Evolutionary conservation across 1,140 invertebrate genomes (phyloP).

Genomic region (Pantala flavescens): DNA sequence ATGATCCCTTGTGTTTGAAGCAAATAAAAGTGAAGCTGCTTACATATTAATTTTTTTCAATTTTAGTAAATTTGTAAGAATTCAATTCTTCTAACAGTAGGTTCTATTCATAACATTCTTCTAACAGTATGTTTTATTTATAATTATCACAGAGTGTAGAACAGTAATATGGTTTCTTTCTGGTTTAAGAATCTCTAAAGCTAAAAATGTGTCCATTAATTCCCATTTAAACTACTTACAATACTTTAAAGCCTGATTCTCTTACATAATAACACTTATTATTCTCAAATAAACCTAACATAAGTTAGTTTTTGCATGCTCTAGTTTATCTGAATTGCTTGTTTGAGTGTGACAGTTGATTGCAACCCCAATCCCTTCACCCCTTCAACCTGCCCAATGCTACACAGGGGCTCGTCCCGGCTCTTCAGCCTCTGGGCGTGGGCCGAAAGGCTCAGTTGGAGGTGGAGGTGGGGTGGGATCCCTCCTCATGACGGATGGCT

Average conservation of each 20-base stretch:
- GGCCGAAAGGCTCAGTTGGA: not conserved
- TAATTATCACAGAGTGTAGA: too few species aligned
- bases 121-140: too few species aligned
- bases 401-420: not conserved
- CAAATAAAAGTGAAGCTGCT: too few species aligned
- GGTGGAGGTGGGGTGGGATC: constrained; percentile 22
- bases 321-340: not conserved
- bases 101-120: too few species aligned
- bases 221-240: not conserved
- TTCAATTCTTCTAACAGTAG: too few species aligned
- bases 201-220: too few species aligned
- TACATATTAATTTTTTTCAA: too few species aligned
- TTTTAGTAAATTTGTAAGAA: too few species aligned
- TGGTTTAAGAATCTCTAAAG: too few species aligned
- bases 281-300: not conserved
- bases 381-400: not conserved
- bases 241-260: not conserved
- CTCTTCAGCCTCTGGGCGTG: not conserved
- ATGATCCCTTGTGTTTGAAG: too few species aligned
- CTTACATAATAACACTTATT: not conserved
- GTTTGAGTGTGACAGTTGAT: not conserved
- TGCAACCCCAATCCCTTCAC: constrained; percentile 3
- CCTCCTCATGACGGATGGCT: constrained; percentile 48
- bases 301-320: not conserved
- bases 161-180: too few species aligned